Base-by-base conservation (phyloP, 2,888 invertebrate genomes). In the Brachynemurus nebulosus region DNA sequence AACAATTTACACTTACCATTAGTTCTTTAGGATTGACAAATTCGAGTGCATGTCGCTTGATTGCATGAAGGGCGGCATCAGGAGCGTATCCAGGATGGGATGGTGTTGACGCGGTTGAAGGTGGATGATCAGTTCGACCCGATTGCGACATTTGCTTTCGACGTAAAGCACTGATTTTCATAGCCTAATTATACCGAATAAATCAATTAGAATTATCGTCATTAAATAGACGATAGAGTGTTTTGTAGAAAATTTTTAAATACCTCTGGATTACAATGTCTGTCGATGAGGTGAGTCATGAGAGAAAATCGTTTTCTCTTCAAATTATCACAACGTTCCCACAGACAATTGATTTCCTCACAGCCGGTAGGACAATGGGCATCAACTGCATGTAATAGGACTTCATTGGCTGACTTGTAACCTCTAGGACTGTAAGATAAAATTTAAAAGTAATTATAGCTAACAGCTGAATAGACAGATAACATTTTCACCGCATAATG, bases 41-140 rank as follows among this genome's bases (percentile, higher is more conserved):
- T 53, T 91, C 90, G 17, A 86, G 74, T 7, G 95, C 89, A 63
- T 97, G 97, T 52, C 97, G 78, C 62, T 92, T 86, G 48, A 98
- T 92, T 1, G 98, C 98, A 53, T 96, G 93, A 51, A 92, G 74
- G 3, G 98, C 98, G 9, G 98, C 97, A 61, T 95, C 92, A 4
- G 85, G 88, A 37, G 86, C 90, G 62, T 93, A 93, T 9, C 90
- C 91, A n/a, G 90, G 80, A 52, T 77, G 76, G 21, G 75, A 70
- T 37, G 74, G 68, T 50, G 55, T 72, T 56, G 55, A 74, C 54
- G 67, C 75, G 59, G 68, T 66, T 52, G 64, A 72, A 54, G 63
- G 72, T 59, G 64, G 74, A 45, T 64, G 73, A 62, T 69, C 68
- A 40, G 65, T 64, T 50, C 66, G 63, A 30, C 70, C 70, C 44